Conservation (phyloP, 2,888 invertebrate species). For the Pycnomerus fuliginosus region DNA sequence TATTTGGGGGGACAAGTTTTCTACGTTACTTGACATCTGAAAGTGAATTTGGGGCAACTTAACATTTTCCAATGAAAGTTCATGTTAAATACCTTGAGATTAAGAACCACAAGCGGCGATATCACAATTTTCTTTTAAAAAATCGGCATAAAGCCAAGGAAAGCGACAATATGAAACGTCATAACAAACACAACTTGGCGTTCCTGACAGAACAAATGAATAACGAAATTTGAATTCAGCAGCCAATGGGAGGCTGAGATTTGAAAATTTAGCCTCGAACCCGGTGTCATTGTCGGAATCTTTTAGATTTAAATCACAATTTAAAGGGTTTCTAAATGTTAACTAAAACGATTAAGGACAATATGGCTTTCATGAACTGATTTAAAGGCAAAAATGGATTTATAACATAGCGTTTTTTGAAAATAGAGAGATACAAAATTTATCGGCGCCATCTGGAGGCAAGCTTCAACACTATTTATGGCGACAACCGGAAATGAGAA, state of each 20-base stretch:
- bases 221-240: constrained; percentile 39
- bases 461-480: too few relatives aligned
- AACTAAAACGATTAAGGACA: too few relatives aligned
- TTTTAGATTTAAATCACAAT: not conserved
- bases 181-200: constrained; percentile 37
- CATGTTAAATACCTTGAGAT: constrained; percentile 31
- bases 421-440: not conserved
- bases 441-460: not conserved
- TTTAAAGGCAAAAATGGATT: not conserved
- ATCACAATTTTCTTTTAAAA: constrained; percentile 30
- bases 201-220: constrained; percentile 31
- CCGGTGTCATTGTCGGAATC: constrained; percentile 1
- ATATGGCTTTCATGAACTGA: not conserved
- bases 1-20: constrained; percentile 93
- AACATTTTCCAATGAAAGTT: not conserved
- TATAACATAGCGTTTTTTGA: not conserved
- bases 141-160: constrained; percentile 22
- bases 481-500: too few relatives aligned
- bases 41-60: constrained; percentile 31
- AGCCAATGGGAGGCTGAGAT: constrained; percentile 36
- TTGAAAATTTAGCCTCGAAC: constrained; percentile 10
- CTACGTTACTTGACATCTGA: constrained; percentile 81
- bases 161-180: constrained; percentile 29
- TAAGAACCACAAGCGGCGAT: constrained; percentile 32
- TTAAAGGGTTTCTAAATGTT: not conserved